phyloP scores from a whole-genome alignment of 2,113 vertebrate species.

The Microcebus murinus region DNA sequence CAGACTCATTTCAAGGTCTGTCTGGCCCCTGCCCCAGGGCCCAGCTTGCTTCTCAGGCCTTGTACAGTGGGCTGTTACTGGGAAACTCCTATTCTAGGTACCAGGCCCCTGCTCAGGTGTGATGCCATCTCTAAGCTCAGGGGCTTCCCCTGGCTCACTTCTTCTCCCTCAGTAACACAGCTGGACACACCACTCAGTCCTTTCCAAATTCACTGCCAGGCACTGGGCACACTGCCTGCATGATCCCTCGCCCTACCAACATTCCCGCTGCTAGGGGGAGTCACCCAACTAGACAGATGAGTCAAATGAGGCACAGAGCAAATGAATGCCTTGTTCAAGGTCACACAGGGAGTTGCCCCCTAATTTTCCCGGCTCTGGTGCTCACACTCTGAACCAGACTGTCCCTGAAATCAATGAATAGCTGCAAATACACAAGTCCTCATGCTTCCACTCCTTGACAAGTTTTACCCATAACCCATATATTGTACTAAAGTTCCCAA shows the following conservation, averaged over 20 bases:
- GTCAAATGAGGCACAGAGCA: background rate
- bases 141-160: background rate
- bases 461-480: background rate
- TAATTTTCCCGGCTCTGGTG: background rate
- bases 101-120: background rate
- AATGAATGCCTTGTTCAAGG: background rate
- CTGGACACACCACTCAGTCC: background rate
- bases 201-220: background rate
- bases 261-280: background rate
- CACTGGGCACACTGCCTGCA: background rate
- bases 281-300: background rate
- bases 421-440: background rate
- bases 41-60: background rate
- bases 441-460: slow-evolving; percentile 27
- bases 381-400: background rate
- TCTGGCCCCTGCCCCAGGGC: background rate
- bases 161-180: background rate
- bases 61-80: background rate
- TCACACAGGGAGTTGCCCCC: background rate
- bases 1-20: background rate
- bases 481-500: slow-evolving; percentile 31
- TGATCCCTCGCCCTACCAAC: no score
- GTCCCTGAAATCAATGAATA: background rate
- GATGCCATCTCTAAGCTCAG: background rate
- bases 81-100: background rate